Evolutionary conservation across 2,113 vertebrate species (phyloP).

Genomic region (Sakesphorus luctuosus): DNA sequence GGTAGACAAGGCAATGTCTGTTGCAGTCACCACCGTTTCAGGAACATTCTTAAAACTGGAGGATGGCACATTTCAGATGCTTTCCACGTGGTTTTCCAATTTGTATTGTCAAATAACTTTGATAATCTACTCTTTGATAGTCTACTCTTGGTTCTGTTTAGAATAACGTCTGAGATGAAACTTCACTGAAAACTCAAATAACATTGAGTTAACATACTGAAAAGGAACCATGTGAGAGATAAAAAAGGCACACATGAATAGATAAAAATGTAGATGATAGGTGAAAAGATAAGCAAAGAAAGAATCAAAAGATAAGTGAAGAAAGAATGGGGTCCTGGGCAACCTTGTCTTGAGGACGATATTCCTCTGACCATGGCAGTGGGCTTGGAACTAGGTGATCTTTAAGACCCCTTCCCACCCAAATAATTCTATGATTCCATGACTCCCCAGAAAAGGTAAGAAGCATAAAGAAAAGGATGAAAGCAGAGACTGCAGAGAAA

Average conservation of each 20-base stretch:
- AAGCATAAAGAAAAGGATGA: background rate
- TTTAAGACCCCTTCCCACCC: too few species aligned
- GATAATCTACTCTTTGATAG: too few species aligned
- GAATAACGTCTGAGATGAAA: background rate
- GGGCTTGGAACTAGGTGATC: background rate
- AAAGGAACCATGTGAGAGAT: background rate
- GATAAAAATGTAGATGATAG: accelerated
- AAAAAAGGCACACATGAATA: background rate
- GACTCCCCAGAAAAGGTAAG: background rate
- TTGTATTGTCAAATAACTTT: background rate
- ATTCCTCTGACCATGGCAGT: background rate
- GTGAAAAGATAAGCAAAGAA: background rate
- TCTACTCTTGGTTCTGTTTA: background rate
- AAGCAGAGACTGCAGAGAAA: background rate
- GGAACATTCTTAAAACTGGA: background rate
- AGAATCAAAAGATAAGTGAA: background rate
- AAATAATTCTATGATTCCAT: background rate
- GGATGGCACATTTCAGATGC: accelerated
- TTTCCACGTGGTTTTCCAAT: background rate
- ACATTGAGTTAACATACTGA: background rate
- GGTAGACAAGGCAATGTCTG: background rate
- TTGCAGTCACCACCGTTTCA: background rate
- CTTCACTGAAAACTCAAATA: background rate
- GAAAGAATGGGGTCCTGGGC: background rate
- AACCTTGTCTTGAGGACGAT: background rate